A percentile compares a stretch with the other conserved stretches of the same genome.
These are phyloP conservation scores for Bolborhynchus lineola DNA, from an alignment of 2,113 vertebrate genomes.

Conservation along the genomic window DNA sequence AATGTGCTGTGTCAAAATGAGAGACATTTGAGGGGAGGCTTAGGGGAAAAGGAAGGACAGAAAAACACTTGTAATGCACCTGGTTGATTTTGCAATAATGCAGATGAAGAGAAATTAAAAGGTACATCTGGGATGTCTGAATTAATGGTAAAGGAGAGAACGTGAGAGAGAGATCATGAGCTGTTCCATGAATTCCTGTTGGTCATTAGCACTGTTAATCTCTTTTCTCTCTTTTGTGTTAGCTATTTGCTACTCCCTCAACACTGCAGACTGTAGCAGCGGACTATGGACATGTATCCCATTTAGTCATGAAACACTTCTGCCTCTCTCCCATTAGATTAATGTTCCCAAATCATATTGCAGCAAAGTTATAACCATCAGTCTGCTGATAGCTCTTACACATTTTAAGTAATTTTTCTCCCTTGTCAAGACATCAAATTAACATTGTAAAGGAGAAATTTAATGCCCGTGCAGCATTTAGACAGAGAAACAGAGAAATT, in stretches of 20 bases:
- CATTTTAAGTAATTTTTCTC: conserved; percentile 7
- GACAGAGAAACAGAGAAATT: conserved; percentile 5
- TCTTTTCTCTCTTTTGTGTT: neutral
- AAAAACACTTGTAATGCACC: neutral
- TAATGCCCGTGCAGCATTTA: conserved; percentile 32
- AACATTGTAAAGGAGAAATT: conserved; percentile 32
- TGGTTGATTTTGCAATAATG: neutral
- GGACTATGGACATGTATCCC: neutral
- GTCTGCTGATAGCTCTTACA: neutral
- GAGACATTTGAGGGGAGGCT: neutral
- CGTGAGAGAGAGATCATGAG: neutral
- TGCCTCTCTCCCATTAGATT: neutral
- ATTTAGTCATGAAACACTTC: neutral
- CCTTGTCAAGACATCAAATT: conserved; percentile 28
- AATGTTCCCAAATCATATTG: neutral
- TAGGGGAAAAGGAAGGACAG: neutral
- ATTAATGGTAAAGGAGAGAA: neutral
- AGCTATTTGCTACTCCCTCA: neutral
- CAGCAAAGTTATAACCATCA: neutral
- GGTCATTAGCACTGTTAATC: neutral
- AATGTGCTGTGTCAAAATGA: neutral
- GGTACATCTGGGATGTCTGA: neutral
- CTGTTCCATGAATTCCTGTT: neutral
- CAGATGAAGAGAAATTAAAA: neutral
- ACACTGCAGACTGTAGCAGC: neutral